Evolutionary conservation across 2,888 invertebrate genomes (phyloP), one percentile per base, ranked within the genome.

Genomic region (Drosophila kokeensis): DNA sequence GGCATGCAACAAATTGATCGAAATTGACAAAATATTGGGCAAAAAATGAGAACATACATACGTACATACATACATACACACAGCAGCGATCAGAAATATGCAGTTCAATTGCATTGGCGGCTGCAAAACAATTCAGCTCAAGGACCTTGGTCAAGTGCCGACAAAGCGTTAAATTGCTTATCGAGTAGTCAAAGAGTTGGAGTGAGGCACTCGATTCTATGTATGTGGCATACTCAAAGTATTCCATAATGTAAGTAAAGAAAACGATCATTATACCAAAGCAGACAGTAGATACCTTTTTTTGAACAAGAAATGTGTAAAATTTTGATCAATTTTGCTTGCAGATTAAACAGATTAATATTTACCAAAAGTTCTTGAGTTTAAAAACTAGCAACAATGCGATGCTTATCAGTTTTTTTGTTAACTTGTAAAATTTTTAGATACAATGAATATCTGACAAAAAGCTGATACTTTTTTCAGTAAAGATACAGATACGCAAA

Each of bases 1-100:
- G 86, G 89, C 84, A 86, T 86, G 84, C 84, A 86, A 84, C 89
- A 89, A 90, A 89, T 86, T 90, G 89, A 86, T 83, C 90, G 78
- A 84, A 84, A 87, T 82, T 89, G 88, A 81, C 85, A 81, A 84
- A 84, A 84, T 85, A 87, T 85, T 83, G 86, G 66, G 52, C 50
- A 75, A 70, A 72, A 61, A 69, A 69, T 59, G 55, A 63, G 69
- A 73, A 61, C 63, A 62, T 2, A 21, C 30, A 32, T 4, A 30
- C 50, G 29, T n/a, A 50, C 65, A 63, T 8, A 58, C 63, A 62
- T 15, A 55, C 57, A 55, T 49, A 58, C 50, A 74, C 50, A 68
- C 68, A 54, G 38, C 65, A 53, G 50, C 70, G 73, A 53, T 65
- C 73, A 48, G 54, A 83, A 88, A 64, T 85, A 87, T 82, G 89